Evolutionary conservation across 1,140 invertebrate genomes (phyloP), one percentile per base, ranked within the genome.

Genomic region (Drosophila ficusphila): DNA sequence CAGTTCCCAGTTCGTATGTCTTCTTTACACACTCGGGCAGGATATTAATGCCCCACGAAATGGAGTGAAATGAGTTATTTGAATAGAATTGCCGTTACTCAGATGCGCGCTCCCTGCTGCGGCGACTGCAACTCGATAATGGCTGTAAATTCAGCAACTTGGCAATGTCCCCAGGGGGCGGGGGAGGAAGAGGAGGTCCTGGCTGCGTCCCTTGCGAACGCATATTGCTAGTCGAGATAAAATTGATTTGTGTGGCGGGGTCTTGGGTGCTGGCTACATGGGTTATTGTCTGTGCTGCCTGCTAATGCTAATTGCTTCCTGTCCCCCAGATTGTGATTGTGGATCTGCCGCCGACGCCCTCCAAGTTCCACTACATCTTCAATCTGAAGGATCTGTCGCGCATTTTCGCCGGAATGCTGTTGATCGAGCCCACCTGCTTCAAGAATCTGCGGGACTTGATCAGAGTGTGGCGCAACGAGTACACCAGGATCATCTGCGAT

Each of bases 341-440:
- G 12, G 95, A 97, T 70, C 90, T 98, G 47, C 96, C 97, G n/a
- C 97, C 97, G 12, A 98, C 97, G 0, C 97, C 97, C 3, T 95
- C 95, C 3, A 98, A 97, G 91, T 98, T 98, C 92, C 97, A 98
- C 91, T 98, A 98, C 91, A 97, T 98, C 60, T 98, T 98, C 92
- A 98, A 98, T 91, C 93, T 98, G 91, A 94, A 97, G 64, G 97
- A 98, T 93, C 92, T 98, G 42, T 97, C 96, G 1, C 94, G 96
- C 44, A 95, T 98, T 21, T 95, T 94, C 60, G 94, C 94, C 33
- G 97, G 97, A 2, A 83, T 98, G 61, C 94, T 96, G 53, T 93
- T 96, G 49, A 96, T 95, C 18, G 93, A 94, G 41, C 94, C 95
- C 0, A 92, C 92, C 25, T 93, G 94, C 72, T 96, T 95, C 90